Base-by-base conservation (phyloP, 2,113 vertebrate species). In the Penelope pileata region DNA sequence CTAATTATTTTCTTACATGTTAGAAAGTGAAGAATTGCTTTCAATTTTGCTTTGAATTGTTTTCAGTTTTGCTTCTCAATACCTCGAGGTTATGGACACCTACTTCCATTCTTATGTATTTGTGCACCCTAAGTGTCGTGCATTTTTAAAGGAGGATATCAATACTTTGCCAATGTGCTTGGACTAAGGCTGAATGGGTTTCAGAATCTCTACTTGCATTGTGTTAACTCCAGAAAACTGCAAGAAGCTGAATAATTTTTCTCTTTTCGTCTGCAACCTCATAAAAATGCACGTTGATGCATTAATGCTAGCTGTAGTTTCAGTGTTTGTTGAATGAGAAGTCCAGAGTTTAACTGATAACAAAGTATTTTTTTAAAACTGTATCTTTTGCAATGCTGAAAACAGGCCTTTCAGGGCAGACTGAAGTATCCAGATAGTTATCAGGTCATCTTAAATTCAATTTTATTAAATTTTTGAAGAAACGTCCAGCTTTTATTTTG, bases 251-350 rank as follows among this genome's bases (percentile, higher is more conserved):
- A 83, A 40, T 27, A 38, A 16, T 40, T 53, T 80, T 79, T 72
- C 32, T 74, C 45, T 58, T 73, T 27, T 16, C 14, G 15, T 0
- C 0, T 73, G 34, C 48, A 34, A 34, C 36, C 23, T 26, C 26
- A 36, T 63, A 24, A 43, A 76, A 69, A 36, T 16, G 8, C 40
- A 4, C 0, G 0, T 36, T 42, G 29, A 14, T 76, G 6, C 9
- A 10, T 23, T 45, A 64, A 59, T 29, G 18, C 10, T 45, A 30
- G 23, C 36, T 66, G 36, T 34, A 16, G 27, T 70, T 58, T 22
- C 73, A 30, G 24, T 17, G 16, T 78, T n/a, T 70, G 9, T 47
- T 67, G 21, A 51, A 27, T 27, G 15, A 54, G 13, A 56, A 23
- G 11, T 8, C n/a, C 17, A 7, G 11, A 64, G n/a, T 48, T 88